phyloP scores from a whole-genome alignment of 2,113 vertebrate genomes.

The Pangasianodon hypophthalmus region DNA sequence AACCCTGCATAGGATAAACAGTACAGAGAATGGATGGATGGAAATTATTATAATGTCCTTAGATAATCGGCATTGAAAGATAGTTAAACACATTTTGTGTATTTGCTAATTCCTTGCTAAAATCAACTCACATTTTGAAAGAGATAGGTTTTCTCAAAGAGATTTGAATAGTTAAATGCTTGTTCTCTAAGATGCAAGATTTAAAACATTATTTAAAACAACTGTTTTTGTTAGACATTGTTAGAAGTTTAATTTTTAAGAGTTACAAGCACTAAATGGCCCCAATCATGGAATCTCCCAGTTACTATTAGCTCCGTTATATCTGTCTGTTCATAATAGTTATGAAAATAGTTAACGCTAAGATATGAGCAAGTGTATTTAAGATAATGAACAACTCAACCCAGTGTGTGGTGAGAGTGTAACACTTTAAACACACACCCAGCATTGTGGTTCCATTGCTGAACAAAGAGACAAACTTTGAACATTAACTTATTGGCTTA shows the following conservation, averaged over 20 bases:
- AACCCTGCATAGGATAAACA: too few species aligned
- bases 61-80: not conserved
- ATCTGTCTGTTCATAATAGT: not conserved
- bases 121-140: not conserved
- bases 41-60: not conserved
- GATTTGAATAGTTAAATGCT: not conserved
- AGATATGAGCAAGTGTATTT: not conserved
- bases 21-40: too few species aligned
- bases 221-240: not conserved
- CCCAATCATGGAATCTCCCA: not conserved
- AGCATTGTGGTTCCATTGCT: not conserved
- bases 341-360: not conserved
- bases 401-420: not conserved
- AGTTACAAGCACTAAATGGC: not conserved
- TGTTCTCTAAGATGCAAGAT: not conserved
- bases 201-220: not conserved
- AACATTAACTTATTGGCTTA: not conserved
- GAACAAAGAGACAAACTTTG: not conserved
- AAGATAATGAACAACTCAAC: not conserved
- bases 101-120: not conserved
- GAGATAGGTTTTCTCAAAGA: not conserved
- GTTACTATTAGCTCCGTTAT: not conserved
- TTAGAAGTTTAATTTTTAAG: not conserved
- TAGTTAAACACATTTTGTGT: not conserved
- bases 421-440: not conserved